A percentile compares a stretch with the other conserved stretches of the same genome.
These are phyloP conservation scores for Oopsacas minuta DNA, from an alignment of 37 sponge, comb jelly and placozoan species.

Conservation along the genomic window DNA sequence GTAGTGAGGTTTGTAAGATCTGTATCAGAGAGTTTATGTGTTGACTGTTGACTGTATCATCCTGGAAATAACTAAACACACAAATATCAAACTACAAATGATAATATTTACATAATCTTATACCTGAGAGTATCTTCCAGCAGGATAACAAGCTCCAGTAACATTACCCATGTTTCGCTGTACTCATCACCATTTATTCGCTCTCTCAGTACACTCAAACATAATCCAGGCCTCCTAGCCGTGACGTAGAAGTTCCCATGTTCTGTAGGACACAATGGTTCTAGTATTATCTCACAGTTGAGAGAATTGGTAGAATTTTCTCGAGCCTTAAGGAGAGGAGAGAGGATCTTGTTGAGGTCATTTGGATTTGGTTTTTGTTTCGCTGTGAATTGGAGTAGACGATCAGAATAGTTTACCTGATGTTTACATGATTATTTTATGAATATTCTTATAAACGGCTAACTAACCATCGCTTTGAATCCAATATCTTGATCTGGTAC, in stretches of 20 bases:
- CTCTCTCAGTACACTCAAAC: background rate
- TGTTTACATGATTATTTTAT: background rate
- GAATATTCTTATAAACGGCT: no score
- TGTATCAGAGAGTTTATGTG: background rate
- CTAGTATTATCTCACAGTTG: background rate
- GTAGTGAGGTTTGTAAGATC: background rate
- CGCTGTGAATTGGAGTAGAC: background rate
- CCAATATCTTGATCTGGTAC: background rate
- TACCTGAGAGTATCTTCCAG: background rate
- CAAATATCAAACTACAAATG: no score
- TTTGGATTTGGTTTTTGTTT: background rate
- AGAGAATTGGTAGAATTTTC: background rate
- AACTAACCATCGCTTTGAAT: background rate
- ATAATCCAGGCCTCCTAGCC: background rate
- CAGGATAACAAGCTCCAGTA: conserved; percentile 1
- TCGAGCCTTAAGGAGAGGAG: background rate
- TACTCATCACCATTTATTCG: background rate
- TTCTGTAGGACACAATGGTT: background rate
- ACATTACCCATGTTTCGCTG: background rate
- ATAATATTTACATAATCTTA: no score
- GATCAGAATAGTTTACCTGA: background rate
- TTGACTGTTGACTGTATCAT: background rate
- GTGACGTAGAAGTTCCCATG: background rate
- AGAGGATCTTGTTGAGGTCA: background rate
- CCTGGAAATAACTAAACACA: background rate